Evolutionary conservation across 2,888 invertebrate genomes (phyloP).

Genomic region (Fragum whitleyi): DNA sequence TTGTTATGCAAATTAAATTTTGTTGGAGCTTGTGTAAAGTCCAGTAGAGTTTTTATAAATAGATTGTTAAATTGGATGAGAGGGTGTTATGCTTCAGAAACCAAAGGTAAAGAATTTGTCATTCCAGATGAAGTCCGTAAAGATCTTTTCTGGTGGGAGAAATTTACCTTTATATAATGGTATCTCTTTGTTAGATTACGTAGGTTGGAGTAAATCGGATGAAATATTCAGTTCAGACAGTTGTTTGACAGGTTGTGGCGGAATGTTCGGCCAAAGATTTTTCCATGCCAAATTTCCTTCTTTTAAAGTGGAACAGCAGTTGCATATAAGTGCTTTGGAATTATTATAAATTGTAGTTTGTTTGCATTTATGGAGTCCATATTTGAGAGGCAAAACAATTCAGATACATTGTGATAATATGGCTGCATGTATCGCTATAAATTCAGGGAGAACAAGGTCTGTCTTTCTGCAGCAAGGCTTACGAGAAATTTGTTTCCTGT

Average conservation of each 20-base stretch:
- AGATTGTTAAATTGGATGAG: constrained; percentile 26
- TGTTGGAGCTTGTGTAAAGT: no score
- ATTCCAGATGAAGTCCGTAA: constrained; percentile 25
- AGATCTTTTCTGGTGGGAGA: constrained; percentile 38
- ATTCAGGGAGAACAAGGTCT: neutral
- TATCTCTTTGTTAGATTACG: no score
- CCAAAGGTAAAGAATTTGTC: neutral
- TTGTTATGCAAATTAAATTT: constrained; percentile 45
- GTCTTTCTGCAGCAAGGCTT: neutral
- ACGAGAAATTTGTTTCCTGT: neutral
- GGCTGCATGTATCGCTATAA: neutral
- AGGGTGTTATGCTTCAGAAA: neutral
- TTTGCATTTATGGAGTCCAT: neutral
- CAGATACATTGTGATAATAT: constrained; percentile 1
- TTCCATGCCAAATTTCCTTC: constrained; percentile 21
- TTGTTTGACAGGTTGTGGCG: constrained; percentile 37
- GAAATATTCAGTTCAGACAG: constrained; percentile 33
- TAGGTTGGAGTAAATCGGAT: constrained; percentile 42
- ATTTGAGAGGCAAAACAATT: neutral
- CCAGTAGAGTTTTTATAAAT: no score
- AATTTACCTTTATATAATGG: no score
- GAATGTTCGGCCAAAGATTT: constrained; percentile 25
- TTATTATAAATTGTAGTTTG: neutral
- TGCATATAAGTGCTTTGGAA: neutral
- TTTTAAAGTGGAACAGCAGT: neutral